Evolutionary conservation across 1,140 invertebrate genomes (phyloP), one percentile per base, ranked within the genome.

Genomic region (Reticulitermes speratus): DNA sequence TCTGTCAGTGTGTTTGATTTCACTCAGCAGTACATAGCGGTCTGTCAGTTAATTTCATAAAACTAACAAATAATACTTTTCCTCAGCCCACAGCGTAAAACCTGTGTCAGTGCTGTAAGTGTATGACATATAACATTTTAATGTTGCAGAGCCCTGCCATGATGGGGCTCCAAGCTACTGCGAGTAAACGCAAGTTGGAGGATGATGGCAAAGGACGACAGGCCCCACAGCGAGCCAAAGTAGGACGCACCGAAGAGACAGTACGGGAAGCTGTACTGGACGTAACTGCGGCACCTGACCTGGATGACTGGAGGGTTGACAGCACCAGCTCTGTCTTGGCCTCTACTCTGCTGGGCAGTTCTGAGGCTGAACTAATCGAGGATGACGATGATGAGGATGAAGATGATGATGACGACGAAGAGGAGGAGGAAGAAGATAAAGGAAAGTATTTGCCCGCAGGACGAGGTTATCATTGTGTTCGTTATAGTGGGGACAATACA

Each of bases 101-200:
- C 19, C 16, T 1, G 1, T 48, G 16, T 48, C 48, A 48, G 0
- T 48, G 16, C 16, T 3, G 48, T 48, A 48, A 48, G 3, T 48
- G 9, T 48, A 9, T 48, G 38, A 25, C 87, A 87, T n/a, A n/a
- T n/a, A n/a, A n/a, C n/a, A 85, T 87, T 89, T 48, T 88, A 88
- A 87, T 88, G 44, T 94, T 94, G 6, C 92, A 95, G 94, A 94
- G 94, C 91, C 94, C 94, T 94, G 94, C 93, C 93, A 94, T 94
- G 93, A 95, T 95, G 94, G 94, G 94, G 94, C 93, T 95, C 92
- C 94, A 95, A 93, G 94, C 94, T 91, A 94, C 94, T 90, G 93
- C 94, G 92, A 93, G 93, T 89, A 95, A 95, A 93, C 94, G 94
- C 91, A 95, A 95, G 91, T 91, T 93, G 87, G 93, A 93, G 87